Conservation (phyloP, 2,113 vertebrate genomes). For the Crotalus tigris region DNA sequence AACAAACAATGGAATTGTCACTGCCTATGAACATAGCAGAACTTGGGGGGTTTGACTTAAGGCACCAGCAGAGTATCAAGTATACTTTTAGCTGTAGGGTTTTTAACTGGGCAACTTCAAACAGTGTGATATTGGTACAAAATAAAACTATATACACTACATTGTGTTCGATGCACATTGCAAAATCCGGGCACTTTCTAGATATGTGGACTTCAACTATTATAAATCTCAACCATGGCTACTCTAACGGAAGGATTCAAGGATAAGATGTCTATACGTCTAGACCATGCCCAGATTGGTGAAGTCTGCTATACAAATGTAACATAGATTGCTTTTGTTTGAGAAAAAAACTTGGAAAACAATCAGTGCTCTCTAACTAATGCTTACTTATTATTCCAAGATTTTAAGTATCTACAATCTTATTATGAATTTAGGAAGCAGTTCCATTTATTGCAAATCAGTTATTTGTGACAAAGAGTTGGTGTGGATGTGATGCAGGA, state of each 20-base stretch:
- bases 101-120: background rate
- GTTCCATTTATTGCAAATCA: background rate
- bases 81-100: background rate
- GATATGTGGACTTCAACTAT: background rate
- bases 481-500: background rate
- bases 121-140: background rate
- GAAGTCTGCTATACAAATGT: background rate
- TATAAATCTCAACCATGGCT: background rate
- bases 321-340: background rate
- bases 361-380: too few relatives aligned
- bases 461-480: background rate
- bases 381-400: background rate
- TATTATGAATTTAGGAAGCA: background rate
- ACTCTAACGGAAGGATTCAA: background rate
- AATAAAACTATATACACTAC: background rate
- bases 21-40: background rate
- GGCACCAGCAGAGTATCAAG: background rate
- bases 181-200: background rate
- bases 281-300: background rate
- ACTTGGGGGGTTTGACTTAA: background rate
- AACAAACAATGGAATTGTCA: background rate
- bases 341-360: background rate
- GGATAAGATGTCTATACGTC: background rate
- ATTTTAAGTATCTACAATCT: background rate
- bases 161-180: background rate